phyloP scores from a whole-genome alignment of 2,888 invertebrate genomes.

The Petrolisthes manimaculis region DNA sequence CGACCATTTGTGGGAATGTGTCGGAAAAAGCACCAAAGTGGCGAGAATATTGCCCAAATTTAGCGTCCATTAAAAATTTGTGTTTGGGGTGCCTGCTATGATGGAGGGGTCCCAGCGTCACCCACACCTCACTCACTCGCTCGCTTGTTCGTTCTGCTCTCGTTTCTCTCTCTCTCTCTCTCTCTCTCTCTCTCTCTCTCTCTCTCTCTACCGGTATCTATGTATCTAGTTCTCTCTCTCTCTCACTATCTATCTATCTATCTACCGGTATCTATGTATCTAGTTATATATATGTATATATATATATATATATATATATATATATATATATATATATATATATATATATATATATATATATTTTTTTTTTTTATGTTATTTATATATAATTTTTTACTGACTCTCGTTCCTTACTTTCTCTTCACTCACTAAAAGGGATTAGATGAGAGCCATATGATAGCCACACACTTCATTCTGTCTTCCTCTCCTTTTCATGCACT shows the following conservation, averaged over 20 bases:
- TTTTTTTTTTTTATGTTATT: neutral
- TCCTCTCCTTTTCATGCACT: neutral
- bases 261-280: neutral
- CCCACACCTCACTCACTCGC: neutral
- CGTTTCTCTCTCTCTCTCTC: neutral
- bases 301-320: neutral
- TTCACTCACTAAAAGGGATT: neutral
- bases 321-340: neutral
- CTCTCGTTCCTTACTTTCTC: neutral
- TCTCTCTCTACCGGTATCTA: neutral
- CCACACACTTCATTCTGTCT: neutral
- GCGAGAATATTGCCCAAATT: conserved; percentile 43
- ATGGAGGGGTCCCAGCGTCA: neutral
- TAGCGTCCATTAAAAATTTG: conserved; percentile 43
- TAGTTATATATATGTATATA: neutral
- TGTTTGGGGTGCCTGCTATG: conserved; percentile 26
- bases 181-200: neutral
- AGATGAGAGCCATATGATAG: too few species aligned
- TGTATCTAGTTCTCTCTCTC: neutral
- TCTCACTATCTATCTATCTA: neutral
- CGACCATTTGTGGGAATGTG: conserved; percentile 33
- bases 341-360: neutral
- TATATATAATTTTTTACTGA: neutral
- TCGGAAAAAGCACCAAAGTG: conserved; percentile 34
- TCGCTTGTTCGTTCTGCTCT: neutral